These are phyloP conservation scores for Misgurnus mizolepis DNA, from an alignment of 2,113 vertebrate genomes.

Conservation along the genomic window DNA sequence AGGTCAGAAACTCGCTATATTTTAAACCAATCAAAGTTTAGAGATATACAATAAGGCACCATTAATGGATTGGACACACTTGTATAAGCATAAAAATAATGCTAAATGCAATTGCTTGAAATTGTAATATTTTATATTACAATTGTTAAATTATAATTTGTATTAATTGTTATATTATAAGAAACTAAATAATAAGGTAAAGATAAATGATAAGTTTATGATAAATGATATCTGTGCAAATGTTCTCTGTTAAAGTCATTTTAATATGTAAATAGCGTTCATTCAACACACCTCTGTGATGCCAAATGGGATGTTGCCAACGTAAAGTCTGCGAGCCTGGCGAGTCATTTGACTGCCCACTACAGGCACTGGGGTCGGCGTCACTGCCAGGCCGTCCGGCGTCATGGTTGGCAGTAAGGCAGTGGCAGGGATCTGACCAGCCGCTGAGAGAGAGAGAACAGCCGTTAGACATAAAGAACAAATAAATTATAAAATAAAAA, in stretches of 20 bases:
- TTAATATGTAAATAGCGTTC: conserved; percentile 1
- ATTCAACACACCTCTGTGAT: conserved; percentile 88
- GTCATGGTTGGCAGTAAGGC: conserved; percentile 92
- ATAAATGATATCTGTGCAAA: not conserved
- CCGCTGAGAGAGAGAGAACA: conserved; percentile 71
- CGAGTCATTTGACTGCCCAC: conserved; percentile 95
- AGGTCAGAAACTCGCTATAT: not conserved
- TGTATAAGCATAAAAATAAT: too few species aligned
- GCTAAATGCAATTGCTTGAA: too few species aligned
- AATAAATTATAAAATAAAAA: not conserved
- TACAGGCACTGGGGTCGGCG: conserved; percentile 89
- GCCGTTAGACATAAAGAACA: too few species aligned
- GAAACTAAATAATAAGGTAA: too few species aligned
- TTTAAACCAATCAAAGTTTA: too few species aligned
- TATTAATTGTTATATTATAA: too few species aligned
- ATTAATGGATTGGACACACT: too few species aligned
- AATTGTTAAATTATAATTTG: too few species aligned
- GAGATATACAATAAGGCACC: too few species aligned
- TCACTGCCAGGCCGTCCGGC: conserved; percentile 88
- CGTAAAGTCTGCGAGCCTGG: conserved; percentile 89
- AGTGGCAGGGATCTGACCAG: conserved; percentile 92
- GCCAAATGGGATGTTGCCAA: conserved; percentile 93
- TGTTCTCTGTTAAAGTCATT: not conserved
- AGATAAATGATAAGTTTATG: too few species aligned
- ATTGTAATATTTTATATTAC: too few species aligned